Evolutionary conservation across 2,888 invertebrate genomes (phyloP), one percentile per base, ranked within the genome.

Genomic region (Laothoe populi): DNA sequence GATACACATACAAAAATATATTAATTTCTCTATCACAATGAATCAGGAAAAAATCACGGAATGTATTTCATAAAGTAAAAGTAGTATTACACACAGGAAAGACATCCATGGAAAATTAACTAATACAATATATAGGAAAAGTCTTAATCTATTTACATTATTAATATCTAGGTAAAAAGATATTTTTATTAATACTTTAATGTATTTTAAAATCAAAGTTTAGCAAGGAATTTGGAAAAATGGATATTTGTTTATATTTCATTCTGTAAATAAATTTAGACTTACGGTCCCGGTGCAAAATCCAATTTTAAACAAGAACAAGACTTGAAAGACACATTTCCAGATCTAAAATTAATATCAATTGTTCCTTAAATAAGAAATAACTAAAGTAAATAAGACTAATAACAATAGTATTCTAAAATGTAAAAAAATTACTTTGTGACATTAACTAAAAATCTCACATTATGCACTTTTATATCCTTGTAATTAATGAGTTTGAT

Each of bases 1-100:
- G 53, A 19, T 53, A 40, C 40, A n/a, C 38, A 58, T 70, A 70
- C 19, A 66, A 68, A 67, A 68, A 70, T 66, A 67, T 66, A 69
- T 66, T 64, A 62, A 66, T 57, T 64, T 65, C 48, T 67, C 44
- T 64, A 40, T 66, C 64, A 63, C 64, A 64, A 45, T 57, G 21
- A 26, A 63, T 57, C 40, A 24, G 26, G 45, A 53, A 31, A 31
- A 38, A 40, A 57, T 44, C 67, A 63, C 66, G 53, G 59, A 35
- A 65, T 61, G 57, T 45, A 42, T 24, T 60, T 45, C 53, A 35
- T 31, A 35, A 53, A 19, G n/a, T n/a, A n/a, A n/a, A 11, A 16
- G 21, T 48, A 7, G 40, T 38, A 49, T 40, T 31, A 48, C 21
- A 53, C 16, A 31, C 35, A 53, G 35, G 21, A 49, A 53, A 19